Base-by-base conservation (phyloP, 2,888 invertebrate genomes). In the Lapara coniferarum region DNA sequence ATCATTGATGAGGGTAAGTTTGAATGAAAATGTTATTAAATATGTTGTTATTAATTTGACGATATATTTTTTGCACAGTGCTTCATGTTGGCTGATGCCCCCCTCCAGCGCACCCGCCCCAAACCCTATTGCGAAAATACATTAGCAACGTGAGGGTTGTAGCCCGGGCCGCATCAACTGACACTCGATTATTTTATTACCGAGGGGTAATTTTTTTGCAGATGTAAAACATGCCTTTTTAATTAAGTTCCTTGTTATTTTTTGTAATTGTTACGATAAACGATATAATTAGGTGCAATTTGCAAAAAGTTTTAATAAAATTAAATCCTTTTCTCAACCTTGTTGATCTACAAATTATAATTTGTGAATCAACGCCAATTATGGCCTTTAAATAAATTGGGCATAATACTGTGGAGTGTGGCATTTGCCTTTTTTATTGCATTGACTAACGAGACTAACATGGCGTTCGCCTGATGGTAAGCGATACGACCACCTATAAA, bases 1-100 rank as follows among this genome's bases (percentile, higher is more conserved):
- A 82, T 82, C 80, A 56, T 79, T 84, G 78, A 76, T 81, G 82
- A 78, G 81, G 91, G 93, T 93, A 91, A 81, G 92, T 91, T 86
- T 91, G 82, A 90, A 87, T 89, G 79, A 90, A 87, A 89, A 74
- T 80, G 66, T 58, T 71, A 55, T 72, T 77, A 71, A 77, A 77
- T 66, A 63, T 71, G 52, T 53, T 72, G 52, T 70, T 71, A 69
- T 63, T 67, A 63, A 72, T 69, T 70, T 69, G 71, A 71, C 69
- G 67, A 57, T 73, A 74, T 78, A 76, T 75, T 71, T 76, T 71
- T 71, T 73, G 69, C 72, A 59, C 59, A 73, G 69, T 66, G 68
- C 69, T 68, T 51, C 71, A 74, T 77, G 73, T 69, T 71, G 72
- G 77, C 81, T 79, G 81, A 82, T 85, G 85, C 81, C 83, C 84